A percentile compares a stretch with the other conserved stretches of the same genome.
Conservation (phyloP, 2,797 vertebrate genomes). For the Bovichtus diacanthus region DNA sequence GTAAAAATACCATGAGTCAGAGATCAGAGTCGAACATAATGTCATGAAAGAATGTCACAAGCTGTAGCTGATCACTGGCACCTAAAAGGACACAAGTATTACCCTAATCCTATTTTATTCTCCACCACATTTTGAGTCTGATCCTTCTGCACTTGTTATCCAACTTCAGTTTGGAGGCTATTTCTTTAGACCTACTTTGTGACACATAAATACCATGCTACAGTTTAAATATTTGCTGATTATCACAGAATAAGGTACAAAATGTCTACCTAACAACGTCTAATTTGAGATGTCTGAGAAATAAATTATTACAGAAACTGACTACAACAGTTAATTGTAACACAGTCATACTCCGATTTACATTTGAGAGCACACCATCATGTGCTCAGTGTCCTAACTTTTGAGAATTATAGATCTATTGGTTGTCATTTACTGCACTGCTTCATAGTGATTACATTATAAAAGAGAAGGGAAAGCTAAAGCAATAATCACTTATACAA, state of each 20-base stretch:
- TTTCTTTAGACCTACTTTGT: conserved; percentile 71
- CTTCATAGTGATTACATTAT: conserved; percentile 57
- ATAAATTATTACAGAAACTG: conserved; percentile 77
- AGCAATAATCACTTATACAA: conserved; percentile 66
- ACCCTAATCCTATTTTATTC: conserved; percentile 69
- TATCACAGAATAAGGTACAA: conserved; percentile 83
- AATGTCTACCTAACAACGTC: conserved; percentile 83
- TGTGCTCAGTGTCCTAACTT: conserved; percentile 69
- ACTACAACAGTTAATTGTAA: conserved; percentile 79
- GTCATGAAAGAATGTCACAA: conserved; percentile 66
- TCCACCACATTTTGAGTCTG: conserved; percentile 50
- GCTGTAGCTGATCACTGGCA: conserved; percentile 68
- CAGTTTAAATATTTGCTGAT: conserved; percentile 85
- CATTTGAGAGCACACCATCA: conserved; percentile 76
- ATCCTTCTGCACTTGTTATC: conserved; percentile 55
- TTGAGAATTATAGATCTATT: conserved; percentile 62
- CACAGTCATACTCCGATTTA: conserved; percentile 84
- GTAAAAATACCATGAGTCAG: conserved; percentile 74
- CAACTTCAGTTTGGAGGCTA: conserved; percentile 69
- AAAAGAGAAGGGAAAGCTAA: conserved; percentile 65
- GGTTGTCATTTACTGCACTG: conserved; percentile 60
- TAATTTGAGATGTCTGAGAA: conserved; percentile 76
- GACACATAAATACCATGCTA: conserved; percentile 86
- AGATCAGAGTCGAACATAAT: conserved; percentile 69
- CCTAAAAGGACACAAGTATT: conserved; percentile 63